Percentiles rank a stretch among this genome's conserved stretches.
Conservation (phyloP, 2,113 vertebrate species). For the Tachysurus vachellii region DNA sequence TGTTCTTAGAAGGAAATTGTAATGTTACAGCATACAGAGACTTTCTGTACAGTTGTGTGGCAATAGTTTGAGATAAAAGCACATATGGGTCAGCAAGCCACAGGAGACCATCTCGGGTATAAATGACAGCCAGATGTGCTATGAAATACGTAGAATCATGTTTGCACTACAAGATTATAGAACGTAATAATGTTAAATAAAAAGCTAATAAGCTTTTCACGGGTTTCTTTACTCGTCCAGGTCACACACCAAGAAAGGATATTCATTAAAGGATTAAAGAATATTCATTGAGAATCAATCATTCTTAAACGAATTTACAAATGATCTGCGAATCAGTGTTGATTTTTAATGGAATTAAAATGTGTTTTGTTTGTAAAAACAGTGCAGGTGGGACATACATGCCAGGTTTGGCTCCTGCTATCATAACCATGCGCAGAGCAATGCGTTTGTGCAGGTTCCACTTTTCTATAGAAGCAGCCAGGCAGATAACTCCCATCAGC, state of each 20-base stretch:
- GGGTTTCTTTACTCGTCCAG: neutral
- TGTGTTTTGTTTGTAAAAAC: constrained; percentile 3
- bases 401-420: constrained; percentile 95
- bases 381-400: constrained; percentile 78
- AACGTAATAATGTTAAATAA: neutral
- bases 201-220: neutral
- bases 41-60: neutral
- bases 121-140: neutral
- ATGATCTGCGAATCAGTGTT: too few species aligned
- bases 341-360: neutral
- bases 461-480: constrained; percentile 96
- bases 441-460: constrained; percentile 97
- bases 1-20: neutral
- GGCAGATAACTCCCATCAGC: constrained; percentile 94
- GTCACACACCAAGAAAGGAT: neutral
- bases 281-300: too few species aligned
- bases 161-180: neutral
- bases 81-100: neutral
- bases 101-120: neutral
- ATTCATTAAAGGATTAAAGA: too few species aligned
- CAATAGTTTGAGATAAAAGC: neutral
- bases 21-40: neutral
- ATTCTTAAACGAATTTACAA: neutral
- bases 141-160: neutral
- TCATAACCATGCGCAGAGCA: constrained; percentile 94